Percentiles rank a stretch among this genome's conserved stretches.
Evolutionary conservation across 2,888 invertebrate species (phyloP).

Genomic region (Scaptomyza caliginosa): DNA sequence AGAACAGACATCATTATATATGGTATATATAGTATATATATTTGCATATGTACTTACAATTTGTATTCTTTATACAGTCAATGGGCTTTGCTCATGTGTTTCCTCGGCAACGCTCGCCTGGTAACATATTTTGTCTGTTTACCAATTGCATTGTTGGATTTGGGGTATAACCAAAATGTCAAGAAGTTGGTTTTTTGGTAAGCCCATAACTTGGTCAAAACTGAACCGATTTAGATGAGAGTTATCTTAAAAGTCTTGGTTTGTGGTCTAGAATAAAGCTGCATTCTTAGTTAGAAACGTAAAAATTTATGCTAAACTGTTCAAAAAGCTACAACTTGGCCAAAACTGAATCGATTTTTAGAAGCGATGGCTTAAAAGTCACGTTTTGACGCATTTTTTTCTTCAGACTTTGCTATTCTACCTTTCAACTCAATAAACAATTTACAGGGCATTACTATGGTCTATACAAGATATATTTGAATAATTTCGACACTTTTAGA

Average conservation of each 20-base stretch:
- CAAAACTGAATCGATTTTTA: too few species aligned
- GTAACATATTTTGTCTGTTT: conserved; percentile 17
- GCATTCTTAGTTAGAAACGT: not conserved
- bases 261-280: not conserved
- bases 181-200: not conserved
- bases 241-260: not conserved
- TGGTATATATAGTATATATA: not conserved
- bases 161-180: not conserved
- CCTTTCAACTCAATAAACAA: not conserved
- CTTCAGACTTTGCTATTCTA: too few species aligned
- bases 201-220: not conserved
- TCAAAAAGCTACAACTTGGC: too few species aligned
- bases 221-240: not conserved
- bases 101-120: conserved; percentile 27
- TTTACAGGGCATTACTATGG: conserved; percentile 7
- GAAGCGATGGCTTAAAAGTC: too few species aligned
- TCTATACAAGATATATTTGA: not conserved
- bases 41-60: not conserved
- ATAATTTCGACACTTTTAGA: conserved; percentile 25
- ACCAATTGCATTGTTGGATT: not conserved
- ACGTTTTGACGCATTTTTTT: too few species aligned
- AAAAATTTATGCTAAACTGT: too few species aligned
- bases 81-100: conserved; percentile 13
- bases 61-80: conserved; percentile 5
- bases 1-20: not conserved